Conservation (phyloP, 1,140 invertebrate genomes). For the Asbolus verrucosus region DNA sequence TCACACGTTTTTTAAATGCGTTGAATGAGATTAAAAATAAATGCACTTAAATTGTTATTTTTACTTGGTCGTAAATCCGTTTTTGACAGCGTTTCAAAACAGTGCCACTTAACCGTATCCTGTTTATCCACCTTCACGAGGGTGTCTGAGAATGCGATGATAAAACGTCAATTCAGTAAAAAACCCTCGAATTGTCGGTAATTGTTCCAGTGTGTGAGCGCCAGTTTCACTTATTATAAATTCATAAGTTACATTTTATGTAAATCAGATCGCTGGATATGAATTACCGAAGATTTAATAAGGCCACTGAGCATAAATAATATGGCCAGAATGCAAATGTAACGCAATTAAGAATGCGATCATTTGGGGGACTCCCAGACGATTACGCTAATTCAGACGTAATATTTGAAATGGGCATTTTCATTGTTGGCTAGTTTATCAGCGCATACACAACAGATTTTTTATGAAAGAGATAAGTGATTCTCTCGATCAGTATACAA, state of each 20-base stretch:
- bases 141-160: slow-evolving; percentile 32
- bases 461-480: background rate
- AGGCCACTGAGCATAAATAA: slow-evolving; percentile 45
- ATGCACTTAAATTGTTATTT: slow-evolving; percentile 30
- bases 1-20: background rate
- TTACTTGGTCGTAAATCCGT: slow-evolving; percentile 34
- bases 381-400: slow-evolving; percentile 34
- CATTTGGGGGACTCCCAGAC: slow-evolving; percentile 25
- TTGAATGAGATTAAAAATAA: slow-evolving; percentile 25
- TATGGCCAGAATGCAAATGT: slow-evolving; percentile 43
- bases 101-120: slow-evolving; percentile 30
- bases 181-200: slow-evolving; percentile 14
- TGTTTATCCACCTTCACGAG: slow-evolving; percentile 19
- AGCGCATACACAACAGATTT: slow-evolving; percentile 4
- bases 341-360: slow-evolving; percentile 42
- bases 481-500: slow-evolving; percentile 8
- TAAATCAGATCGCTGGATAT: slow-evolving; percentile 43
- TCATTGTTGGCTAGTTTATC: slow-evolving; percentile 13
- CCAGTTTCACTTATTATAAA: slow-evolving; percentile 40
- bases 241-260: slow-evolving; percentile 46
- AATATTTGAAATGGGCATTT: slow-evolving; percentile 18
- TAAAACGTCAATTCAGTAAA: slow-evolving; percentile 32
- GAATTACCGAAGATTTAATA: slow-evolving; percentile 46
- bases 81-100: slow-evolving; percentile 30
- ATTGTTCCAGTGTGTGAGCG: slow-evolving; percentile 39